These are phyloP conservation scores for Taurulus bubalis DNA, from an alignment of 2,113 vertebrate genomes.

Conservation along the genomic window DNA sequence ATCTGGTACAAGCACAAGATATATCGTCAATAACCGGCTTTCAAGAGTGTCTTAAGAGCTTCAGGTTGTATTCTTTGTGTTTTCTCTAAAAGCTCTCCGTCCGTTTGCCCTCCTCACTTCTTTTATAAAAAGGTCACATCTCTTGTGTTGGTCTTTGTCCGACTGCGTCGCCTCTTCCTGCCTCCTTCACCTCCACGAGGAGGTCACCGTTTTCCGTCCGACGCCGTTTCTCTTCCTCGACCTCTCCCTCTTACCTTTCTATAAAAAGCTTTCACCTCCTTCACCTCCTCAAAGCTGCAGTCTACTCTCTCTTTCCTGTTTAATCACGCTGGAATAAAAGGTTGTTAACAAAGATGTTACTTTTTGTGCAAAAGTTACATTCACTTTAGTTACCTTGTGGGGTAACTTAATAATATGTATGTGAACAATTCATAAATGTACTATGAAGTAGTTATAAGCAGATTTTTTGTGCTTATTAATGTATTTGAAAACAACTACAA, in stretches of 20 bases:
- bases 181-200: slow-evolving; percentile 1
- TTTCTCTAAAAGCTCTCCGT: neutral
- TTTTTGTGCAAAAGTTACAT: neutral
- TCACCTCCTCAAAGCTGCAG: neutral
- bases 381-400: no score
- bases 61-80: neutral
- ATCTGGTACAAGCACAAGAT: no score
- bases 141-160: neutral
- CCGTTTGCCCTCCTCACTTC: neutral
- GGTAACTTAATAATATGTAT: no score
- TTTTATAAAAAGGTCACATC: no score
- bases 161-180: neutral
- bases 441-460: neutral
- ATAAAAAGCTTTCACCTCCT: slow-evolving; percentile 13
- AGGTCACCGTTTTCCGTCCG: slow-evolving; percentile 15
- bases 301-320: neutral
- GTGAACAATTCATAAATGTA: neutral
- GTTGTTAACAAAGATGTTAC: neutral
- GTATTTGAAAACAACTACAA: neutral
- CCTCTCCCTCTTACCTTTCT: neutral
- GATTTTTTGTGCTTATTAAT: neutral
- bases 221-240: neutral
- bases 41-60: neutral
- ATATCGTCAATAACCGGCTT: neutral
- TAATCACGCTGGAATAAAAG: neutral